Conservation (phyloP, 2,113 vertebrate species). For the Colistium nudipinnis region DNA sequence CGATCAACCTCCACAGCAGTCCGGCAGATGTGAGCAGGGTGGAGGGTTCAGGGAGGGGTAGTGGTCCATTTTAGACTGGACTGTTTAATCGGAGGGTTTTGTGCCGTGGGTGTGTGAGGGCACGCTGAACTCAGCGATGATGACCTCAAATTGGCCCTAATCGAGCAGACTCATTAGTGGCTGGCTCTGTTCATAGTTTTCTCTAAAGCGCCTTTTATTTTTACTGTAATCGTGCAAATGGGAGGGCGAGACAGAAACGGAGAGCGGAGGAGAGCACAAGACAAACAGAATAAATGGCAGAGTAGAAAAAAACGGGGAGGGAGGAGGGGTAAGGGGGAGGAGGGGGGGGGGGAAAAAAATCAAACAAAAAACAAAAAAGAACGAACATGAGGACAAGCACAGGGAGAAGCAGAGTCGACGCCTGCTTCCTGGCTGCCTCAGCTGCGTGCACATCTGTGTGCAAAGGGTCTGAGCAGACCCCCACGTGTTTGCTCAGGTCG, state of each 20-base stretch:
- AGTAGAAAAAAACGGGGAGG: no score
- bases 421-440: conserved; percentile 84
- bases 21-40: conserved; percentile 69
- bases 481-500: conserved; percentile 82
- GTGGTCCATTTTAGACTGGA: conserved; percentile 57
- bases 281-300: conserved; percentile 48
- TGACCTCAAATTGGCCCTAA: conserved; percentile 79
- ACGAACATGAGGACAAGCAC: conserved; percentile 61
- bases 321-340: conserved; percentile 36
- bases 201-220: conserved; percentile 58
- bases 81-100: conserved; percentile 64
- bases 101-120: conserved; percentile 66
- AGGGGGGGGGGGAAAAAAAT: conserved; percentile 34
- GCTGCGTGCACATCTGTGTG: conserved; percentile 84
- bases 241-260: conserved; percentile 44
- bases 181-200: conserved; percentile 73
- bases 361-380: conserved; percentile 48
- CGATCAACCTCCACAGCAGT: conserved; percentile 45
- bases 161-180: conserved; percentile 78
- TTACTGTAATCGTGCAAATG: conserved; percentile 76
- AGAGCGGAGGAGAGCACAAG: conserved; percentile 35
- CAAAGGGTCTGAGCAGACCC: conserved; percentile 72
- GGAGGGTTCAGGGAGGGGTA: conserved; percentile 67
- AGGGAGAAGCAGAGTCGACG: conserved; percentile 72
- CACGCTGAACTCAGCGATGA: conserved; percentile 68